Evolutionary conservation across 2,797 vertebrate species (phyloP).

Genomic region (Erpetoichthys calabaricus): DNA sequence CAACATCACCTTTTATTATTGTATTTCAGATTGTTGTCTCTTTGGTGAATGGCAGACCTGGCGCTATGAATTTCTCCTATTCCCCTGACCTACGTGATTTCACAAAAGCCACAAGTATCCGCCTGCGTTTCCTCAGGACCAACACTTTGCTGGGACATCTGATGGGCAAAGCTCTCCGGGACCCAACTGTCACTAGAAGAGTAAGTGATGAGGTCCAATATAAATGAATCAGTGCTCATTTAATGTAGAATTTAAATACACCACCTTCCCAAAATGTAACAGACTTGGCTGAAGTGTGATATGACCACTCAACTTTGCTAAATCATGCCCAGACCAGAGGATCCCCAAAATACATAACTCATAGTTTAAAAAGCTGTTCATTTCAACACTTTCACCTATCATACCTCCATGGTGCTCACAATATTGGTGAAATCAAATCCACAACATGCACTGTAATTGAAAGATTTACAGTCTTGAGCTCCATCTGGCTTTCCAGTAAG

Average conservation of each 20-base stretch:
- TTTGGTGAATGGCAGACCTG: slow-evolving; percentile 84
- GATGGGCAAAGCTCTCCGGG: slow-evolving; percentile 87
- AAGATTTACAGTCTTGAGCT: too few relatives aligned
- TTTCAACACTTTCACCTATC: too few relatives aligned
- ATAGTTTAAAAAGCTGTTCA: too few relatives aligned
- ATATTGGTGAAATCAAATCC: too few relatives aligned
- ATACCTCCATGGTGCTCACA: too few relatives aligned
- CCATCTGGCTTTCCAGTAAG: too few relatives aligned
- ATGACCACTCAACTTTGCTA: too few relatives aligned
- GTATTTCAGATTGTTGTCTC: slow-evolving; percentile 75
- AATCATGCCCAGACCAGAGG: too few relatives aligned
- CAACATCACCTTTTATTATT: too few relatives aligned
- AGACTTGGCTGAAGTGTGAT: background rate
- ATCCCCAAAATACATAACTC: too few relatives aligned
- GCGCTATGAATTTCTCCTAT: slow-evolving; percentile 91
- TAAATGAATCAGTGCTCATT: background rate
- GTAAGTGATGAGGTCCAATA: slow-evolving; percentile 36
- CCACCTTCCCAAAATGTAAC: too few relatives aligned
- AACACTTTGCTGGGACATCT: slow-evolving; percentile 91
- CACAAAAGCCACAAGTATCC: slow-evolving; percentile 89
- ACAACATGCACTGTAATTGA: too few relatives aligned
- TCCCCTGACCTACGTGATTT: slow-evolving; percentile 82
- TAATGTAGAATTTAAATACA: background rate
- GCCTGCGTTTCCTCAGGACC: slow-evolving; percentile 80
- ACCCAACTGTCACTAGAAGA: slow-evolving; percentile 89